Evolutionary conservation across 2,797 vertebrate species (phyloP).

Genomic region (Eidolon dupreanum): DNA sequence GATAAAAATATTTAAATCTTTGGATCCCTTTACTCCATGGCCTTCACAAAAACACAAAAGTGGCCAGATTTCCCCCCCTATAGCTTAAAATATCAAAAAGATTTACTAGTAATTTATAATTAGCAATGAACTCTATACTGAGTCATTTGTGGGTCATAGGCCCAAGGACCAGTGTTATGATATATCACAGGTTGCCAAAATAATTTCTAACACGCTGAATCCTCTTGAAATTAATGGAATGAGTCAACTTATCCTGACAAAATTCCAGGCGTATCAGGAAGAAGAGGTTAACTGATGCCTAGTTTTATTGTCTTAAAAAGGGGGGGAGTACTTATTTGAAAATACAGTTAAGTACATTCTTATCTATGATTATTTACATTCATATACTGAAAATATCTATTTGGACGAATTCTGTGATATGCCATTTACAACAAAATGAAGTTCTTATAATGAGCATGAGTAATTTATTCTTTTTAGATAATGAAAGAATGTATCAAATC

Average conservation of each 20-base stretch:
- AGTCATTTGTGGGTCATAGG: constrained; percentile 68
- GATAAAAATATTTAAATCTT: constrained; percentile 88
- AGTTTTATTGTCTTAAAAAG: constrained; percentile 79
- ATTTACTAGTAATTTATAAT: constrained; percentile 76
- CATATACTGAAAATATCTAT: constrained; percentile 82
- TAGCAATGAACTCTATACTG: constrained; percentile 74
- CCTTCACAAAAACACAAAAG: constrained; percentile 85
- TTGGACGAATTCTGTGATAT: constrained; percentile 85
- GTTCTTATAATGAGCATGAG: constrained; percentile 76
- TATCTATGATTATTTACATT: constrained; percentile 81
- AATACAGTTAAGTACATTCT: constrained; percentile 83
- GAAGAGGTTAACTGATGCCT: constrained; percentile 71
- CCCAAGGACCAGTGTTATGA: constrained; percentile 66
- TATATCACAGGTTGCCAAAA: constrained; percentile 81
- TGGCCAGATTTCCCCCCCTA: constrained; percentile 78
- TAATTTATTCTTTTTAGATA: constrained; percentile 78
- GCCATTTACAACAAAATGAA: constrained; percentile 84
- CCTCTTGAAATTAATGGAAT: constrained; percentile 80
- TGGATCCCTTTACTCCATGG: constrained; percentile 91
- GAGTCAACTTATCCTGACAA: constrained; percentile 83
- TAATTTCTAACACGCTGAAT: constrained; percentile 83
- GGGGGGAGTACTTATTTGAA: constrained; percentile 76
- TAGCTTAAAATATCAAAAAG: constrained; percentile 81
- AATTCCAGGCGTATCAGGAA: constrained; percentile 80
- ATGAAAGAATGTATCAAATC: constrained; percentile 85